Percentiles rank a stretch among this genome's conserved stretches.
These are phyloP conservation scores for Volucella bombylans DNA, from an alignment of 2,888 invertebrate genomes.

Conservation along the genomic window DNA sequence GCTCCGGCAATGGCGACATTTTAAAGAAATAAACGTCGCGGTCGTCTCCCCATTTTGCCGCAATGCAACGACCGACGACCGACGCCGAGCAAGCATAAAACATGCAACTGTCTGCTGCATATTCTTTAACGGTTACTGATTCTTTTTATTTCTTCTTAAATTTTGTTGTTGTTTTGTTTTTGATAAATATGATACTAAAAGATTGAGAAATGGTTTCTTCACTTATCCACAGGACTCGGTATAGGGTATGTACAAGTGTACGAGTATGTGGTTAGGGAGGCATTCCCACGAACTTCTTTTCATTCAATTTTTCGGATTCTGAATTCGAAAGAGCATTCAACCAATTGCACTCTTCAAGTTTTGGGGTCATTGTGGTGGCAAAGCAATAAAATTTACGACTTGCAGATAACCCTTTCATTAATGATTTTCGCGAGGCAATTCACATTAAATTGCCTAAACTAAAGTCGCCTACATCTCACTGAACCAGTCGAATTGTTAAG, in stretches of 20 bases:
- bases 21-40: conserved; percentile 21
- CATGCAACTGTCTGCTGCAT: conserved; percentile 68
- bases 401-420: conserved; percentile 46
- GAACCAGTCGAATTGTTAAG: no score
- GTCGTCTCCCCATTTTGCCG: conserved; percentile 20
- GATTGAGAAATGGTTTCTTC: conserved; percentile 28
- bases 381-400: conserved; percentile 61
- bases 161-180: conserved; percentile 43
- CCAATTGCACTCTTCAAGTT: conserved; percentile 29
- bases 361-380: conserved; percentile 36
- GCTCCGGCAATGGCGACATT: conserved; percentile 21
- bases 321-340: conserved; percentile 46
- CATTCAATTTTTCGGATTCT: not conserved
- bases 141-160: conserved; percentile 11
- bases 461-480: not conserved
- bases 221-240: not conserved
- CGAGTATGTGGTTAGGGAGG: conserved; percentile 49
- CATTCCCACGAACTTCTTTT: conserved; percentile 42
- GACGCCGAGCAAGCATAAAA: conserved; percentile 33
- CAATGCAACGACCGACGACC: conserved; percentile 12
- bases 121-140: conserved; percentile 45
- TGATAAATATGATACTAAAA: conserved; percentile 51
- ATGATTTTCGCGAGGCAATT: conserved; percentile 30
- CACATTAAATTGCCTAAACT: conserved; percentile 40
- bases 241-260: not conserved